Evolutionary conservation across 2,797 vertebrate species (phyloP).

Genomic region (Channallabes apus): DNA sequence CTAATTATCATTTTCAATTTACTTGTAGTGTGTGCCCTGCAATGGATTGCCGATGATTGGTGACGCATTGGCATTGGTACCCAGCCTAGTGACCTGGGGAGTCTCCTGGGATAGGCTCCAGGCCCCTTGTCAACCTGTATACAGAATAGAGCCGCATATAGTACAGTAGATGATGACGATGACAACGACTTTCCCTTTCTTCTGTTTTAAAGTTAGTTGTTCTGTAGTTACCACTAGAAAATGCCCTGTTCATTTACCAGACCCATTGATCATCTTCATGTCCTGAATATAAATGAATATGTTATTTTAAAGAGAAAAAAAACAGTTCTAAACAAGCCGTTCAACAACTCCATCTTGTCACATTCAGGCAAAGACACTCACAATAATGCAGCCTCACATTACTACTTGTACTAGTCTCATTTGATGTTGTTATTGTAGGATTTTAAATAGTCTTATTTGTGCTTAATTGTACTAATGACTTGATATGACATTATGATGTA

Average conservation of each 20-base stretch:
- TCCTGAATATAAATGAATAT: background rate
- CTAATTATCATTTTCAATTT: no score
- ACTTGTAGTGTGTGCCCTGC: no score
- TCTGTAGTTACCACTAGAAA: background rate
- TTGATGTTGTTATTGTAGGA: background rate
- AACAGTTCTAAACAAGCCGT: background rate
- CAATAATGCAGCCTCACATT: background rate
- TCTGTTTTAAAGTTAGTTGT: background rate
- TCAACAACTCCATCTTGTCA: background rate
- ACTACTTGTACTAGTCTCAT: no score
- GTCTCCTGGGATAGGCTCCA: no score
- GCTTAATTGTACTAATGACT: background rate
- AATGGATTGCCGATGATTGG: no score
- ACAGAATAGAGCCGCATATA: no score
- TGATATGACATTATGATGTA: background rate
- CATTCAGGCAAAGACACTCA: background rate
- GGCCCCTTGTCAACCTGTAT: no score
- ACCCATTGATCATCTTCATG: background rate
- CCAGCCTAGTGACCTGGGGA: no score
- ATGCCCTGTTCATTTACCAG: background rate
- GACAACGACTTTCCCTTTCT: no score
- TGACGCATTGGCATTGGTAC: no score
- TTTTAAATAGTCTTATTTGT: background rate
- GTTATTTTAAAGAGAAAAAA: background rate
- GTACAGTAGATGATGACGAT: no score